phyloP scores from a whole-genome alignment of 2,888 invertebrate species.

The Cylindroiulus punctatus region DNA sequence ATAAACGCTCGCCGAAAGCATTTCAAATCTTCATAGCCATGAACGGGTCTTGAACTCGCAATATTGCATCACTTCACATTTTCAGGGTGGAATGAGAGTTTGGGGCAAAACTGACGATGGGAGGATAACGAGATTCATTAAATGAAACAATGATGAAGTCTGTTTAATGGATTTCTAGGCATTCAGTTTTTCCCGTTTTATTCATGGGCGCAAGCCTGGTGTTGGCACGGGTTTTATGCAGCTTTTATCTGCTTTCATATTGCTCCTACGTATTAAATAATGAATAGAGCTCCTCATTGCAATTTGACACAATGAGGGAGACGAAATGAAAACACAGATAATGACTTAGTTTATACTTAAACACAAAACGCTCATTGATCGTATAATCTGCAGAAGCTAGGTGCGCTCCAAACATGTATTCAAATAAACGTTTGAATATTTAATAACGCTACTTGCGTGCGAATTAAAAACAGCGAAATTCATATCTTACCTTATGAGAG shows the following conservation, averaged over 20 bases:
- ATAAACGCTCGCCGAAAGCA: background rate
- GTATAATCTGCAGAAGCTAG: conserved; percentile 15
- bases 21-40: background rate
- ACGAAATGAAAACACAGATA: conserved; percentile 38
- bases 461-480: conserved; percentile 4
- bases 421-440: conserved; percentile 42
- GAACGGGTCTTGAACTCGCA: background rate
- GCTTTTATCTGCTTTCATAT: conserved; percentile 1
- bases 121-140: conserved; percentile 42
- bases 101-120: background rate
- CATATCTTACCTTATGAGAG: background rate
- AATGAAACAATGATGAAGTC: conserved; percentile 19
- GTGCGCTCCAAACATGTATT: conserved; percentile 18
- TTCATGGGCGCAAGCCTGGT: background rate
- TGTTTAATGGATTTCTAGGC: background rate
- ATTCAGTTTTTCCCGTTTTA: conserved; percentile 3
- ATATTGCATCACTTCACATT: background rate
- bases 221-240: background rate
- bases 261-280: background rate
- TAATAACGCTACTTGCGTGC: conserved; percentile 23
- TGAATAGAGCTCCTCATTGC: conserved; percentile 34
- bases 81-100: background rate
- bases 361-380: conserved; percentile 26
- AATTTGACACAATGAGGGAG: conserved; percentile 42
- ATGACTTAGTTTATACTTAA: conserved; percentile 40